A percentile compares a stretch with the other conserved stretches of the same genome.
Evolutionary conservation across 2,888 invertebrate genomes (phyloP).

Genomic region (Archips xylosteana): DNA sequence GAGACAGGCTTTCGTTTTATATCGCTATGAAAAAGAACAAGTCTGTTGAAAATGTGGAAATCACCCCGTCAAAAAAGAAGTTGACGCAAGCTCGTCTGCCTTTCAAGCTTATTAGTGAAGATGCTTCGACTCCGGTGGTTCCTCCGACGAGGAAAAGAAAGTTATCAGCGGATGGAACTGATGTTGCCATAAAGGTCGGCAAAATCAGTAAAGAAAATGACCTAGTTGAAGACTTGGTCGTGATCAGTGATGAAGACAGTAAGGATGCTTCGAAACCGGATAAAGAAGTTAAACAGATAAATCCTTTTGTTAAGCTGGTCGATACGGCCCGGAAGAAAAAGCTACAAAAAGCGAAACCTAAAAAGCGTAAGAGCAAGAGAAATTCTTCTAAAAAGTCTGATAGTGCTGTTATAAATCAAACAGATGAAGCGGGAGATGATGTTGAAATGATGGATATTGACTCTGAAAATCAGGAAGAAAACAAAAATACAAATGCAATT

Average conservation of each 20-base stretch:
- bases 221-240: slow-evolving; percentile 58
- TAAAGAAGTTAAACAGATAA: slow-evolving; percentile 58
- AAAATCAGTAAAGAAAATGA: slow-evolving; percentile 76
- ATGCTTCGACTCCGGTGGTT: slow-evolving; percentile 63
- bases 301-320: slow-evolving; percentile 77
- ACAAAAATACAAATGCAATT: slow-evolving; percentile 19
- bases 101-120: slow-evolving; percentile 83
- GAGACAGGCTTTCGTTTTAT: slow-evolving; percentile 27
- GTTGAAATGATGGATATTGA: slow-evolving; percentile 61
- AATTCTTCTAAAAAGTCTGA: slow-evolving; percentile 46
- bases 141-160: slow-evolving; percentile 76
- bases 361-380: slow-evolving; percentile 58
- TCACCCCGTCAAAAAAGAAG: slow-evolving; percentile 84
- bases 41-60: slow-evolving; percentile 66
- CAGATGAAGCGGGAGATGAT: slow-evolving; percentile 47
- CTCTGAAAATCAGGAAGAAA: slow-evolving; percentile 39
- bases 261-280: slow-evolving; percentile 53
- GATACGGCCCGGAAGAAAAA: slow-evolving; percentile 77
- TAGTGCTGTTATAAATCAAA: slow-evolving; percentile 45
- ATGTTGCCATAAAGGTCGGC: slow-evolving; percentile 69
- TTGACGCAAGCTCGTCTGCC: slow-evolving; percentile 87
- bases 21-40: slow-evolving; percentile 73
- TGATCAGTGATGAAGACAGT: slow-evolving; percentile 77
- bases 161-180: slow-evolving; percentile 68
- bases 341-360: slow-evolving; percentile 63